Percentiles rank a stretch among this genome's conserved stretches.
Evolutionary conservation across 92 coral and sea anemone species (phyloP).

Genomic region (Porites lobata): DNA sequence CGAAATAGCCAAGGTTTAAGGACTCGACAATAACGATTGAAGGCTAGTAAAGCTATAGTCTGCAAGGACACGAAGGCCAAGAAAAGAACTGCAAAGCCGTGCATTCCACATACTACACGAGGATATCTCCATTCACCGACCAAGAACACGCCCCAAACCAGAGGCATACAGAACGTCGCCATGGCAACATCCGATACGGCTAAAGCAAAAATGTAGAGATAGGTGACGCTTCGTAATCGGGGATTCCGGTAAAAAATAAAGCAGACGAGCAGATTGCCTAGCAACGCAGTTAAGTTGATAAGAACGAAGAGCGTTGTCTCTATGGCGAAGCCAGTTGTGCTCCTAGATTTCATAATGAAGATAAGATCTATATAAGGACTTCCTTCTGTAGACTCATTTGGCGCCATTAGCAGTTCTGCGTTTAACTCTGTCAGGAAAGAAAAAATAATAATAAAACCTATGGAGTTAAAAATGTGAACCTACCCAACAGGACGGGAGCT

Average conservation of each 20-base stretch:
- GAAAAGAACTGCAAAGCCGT: constrained; percentile 65
- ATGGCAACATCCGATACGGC: constrained; percentile 70
- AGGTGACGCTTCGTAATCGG: constrained; percentile 56
- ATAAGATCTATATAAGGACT: constrained; percentile 14
- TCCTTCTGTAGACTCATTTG: background rate
- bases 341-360: constrained; percentile 8
- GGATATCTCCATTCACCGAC: constrained; percentile 66
- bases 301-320: constrained; percentile 31
- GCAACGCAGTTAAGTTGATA: constrained; percentile 53
- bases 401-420: background rate
- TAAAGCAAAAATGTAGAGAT: constrained; percentile 59
- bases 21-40: constrained; percentile 70
- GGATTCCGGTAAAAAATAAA: constrained; percentile 56
- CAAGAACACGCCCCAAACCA: constrained; percentile 59
- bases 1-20: constrained; percentile 56
- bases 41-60: constrained; percentile 61
- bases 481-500: too few species aligned
- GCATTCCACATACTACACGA: constrained; percentile 46
- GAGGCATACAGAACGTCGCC: constrained; percentile 68
- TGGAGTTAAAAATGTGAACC: too few species aligned
- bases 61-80: constrained; percentile 70
- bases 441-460: background rate
- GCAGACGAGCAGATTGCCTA: constrained; percentile 74
- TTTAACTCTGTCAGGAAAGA: background rate
- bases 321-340: background rate